phyloP scores from a whole-genome alignment of 2,888 invertebrate genomes.

The Meganola albula region DNA sequence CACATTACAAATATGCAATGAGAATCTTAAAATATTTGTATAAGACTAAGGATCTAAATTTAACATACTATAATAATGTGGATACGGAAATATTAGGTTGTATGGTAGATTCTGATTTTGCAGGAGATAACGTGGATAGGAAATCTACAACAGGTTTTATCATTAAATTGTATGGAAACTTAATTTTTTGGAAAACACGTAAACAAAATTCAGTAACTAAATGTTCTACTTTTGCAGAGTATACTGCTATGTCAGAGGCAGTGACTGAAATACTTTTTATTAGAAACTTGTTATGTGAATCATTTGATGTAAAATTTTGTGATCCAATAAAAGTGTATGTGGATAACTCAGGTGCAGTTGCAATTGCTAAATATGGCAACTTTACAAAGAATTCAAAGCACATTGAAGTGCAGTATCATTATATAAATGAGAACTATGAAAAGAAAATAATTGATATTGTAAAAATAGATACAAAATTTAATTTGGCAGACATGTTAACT shows the following conservation, averaged over 20 bases:
- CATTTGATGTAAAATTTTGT: conserved; percentile 6
- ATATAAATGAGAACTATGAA: conserved; percentile 23
- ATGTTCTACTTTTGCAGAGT: conserved; percentile 31
- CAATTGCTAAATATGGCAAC: conserved; percentile 14
- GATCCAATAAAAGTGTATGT: conserved; percentile 30
- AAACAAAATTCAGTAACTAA: conserved; percentile 36
- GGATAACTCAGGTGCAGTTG: conserved; percentile 28
- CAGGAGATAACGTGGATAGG: conserved; percentile 24
- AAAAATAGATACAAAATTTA: conserved; percentile 23
- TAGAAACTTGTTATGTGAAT: conserved; percentile 18
- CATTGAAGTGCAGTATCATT: conserved; percentile 23
- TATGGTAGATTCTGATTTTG: conserved; percentile 36
- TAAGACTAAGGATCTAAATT: conserved; percentile 15
- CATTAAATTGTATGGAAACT: conserved; percentile 37
- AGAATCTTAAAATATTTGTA: conserved; percentile 16
- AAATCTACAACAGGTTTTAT: conserved; percentile 34
- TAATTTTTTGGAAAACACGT: conserved; percentile 34
- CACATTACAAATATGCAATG: conserved; percentile 26
- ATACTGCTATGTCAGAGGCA: conserved; percentile 28
- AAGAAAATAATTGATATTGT: conserved; percentile 29
- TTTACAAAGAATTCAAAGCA: conserved; percentile 19
- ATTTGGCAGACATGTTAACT: conserved; percentile 24
- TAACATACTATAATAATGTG: conserved; percentile 22
- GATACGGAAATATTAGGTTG: conserved; percentile 23
- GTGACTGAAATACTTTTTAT: conserved; percentile 26